A percentile compares a stretch with the other conserved stretches of the same genome.
These are phyloP conservation scores for Thereva unica DNA, from an alignment of 2,888 invertebrate species.

Conservation along the genomic window DNA sequence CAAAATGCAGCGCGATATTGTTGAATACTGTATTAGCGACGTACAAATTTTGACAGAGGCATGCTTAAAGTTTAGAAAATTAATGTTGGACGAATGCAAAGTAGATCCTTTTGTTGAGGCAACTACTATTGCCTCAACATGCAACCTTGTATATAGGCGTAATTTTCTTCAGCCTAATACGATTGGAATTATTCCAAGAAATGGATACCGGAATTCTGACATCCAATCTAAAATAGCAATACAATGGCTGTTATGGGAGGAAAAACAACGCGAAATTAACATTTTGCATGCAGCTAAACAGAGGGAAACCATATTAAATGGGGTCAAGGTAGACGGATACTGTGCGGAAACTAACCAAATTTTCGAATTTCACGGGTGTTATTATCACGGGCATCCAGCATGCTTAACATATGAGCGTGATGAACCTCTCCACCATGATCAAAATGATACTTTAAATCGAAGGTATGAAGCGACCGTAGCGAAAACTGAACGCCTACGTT, in stretches of 20 bases:
- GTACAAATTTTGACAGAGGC: slow-evolving; percentile 17
- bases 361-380: neutral
- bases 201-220: neutral
- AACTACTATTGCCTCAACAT: neutral
- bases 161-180: no score
- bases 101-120: neutral
- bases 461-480: no score
- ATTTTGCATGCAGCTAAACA: no score
- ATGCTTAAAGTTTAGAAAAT: slow-evolving; percentile 19
- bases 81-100: slow-evolving; percentile 7
- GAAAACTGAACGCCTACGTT: no score
- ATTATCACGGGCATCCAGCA: neutral
- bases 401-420: neutral
- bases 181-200: no score
- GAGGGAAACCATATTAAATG: neutral
- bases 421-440: no score
- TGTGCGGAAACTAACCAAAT: neutral
- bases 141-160: neutral
- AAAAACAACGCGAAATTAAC: no score
- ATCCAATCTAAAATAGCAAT: neutral
- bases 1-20: slow-evolving; percentile 9
- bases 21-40: slow-evolving; percentile 17
- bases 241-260: slow-evolving; percentile 3
- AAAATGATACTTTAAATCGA: no score
- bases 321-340: neutral